A percentile compares a stretch with the other conserved stretches of the same genome.
Conservation (phyloP, 2,888 invertebrate species). For the Dicranocentrus wangi region DNA sequence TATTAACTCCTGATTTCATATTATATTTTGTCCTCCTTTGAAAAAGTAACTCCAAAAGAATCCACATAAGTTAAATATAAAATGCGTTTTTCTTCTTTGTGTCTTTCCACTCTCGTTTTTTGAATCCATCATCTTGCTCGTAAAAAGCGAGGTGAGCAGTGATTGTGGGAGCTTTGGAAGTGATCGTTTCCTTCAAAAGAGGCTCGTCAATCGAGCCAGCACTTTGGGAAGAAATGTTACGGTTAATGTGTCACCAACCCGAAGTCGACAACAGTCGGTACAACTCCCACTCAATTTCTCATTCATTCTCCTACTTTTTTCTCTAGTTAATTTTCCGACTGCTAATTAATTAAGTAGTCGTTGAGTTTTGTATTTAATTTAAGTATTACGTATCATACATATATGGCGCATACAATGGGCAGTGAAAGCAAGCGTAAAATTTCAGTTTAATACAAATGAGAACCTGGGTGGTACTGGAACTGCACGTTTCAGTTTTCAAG, state of each 20-base stretch:
- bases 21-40: too few species aligned
- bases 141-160: constrained; percentile 66
- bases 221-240: constrained; percentile 58
- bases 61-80: too few species aligned
- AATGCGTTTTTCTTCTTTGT: not conserved
- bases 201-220: constrained; percentile 46
- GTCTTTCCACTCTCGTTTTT: not conserved
- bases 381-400: too few species aligned
- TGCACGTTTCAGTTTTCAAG: too few species aligned
- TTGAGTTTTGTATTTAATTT: too few species aligned
- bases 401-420: too few species aligned
- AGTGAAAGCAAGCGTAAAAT: too few species aligned
- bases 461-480: too few species aligned
- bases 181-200: constrained; percentile 59
- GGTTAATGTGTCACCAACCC: constrained; percentile 42
- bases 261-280: constrained; percentile 56
- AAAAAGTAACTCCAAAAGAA: too few species aligned
- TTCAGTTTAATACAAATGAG: too few species aligned
- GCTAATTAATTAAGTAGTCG: too few species aligned
- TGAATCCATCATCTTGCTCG: not conserved
- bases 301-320: constrained; percentile 9
- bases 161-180: constrained; percentile 67
- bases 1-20: not conserved
- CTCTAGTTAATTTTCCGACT: not conserved
- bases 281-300: constrained; percentile 12